Evolutionary conservation across 2,113 vertebrate species (phyloP), one percentile per base, ranked within the genome.

Genomic region (Pelobates fuscus): DNA sequence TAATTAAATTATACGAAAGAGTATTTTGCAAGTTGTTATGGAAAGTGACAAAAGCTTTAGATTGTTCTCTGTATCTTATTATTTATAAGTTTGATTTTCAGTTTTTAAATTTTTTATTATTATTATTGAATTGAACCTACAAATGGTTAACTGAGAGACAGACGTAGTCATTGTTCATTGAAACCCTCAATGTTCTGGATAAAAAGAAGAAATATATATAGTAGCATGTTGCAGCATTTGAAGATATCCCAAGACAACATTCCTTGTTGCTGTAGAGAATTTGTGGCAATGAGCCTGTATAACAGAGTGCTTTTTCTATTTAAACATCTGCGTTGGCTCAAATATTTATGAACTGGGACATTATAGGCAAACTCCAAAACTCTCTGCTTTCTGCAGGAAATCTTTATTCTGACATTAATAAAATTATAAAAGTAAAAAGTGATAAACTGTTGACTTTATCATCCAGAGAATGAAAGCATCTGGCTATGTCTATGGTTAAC

Each of bases 321-420:
- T 64, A 24, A 64, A 64, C 62, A 64, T 43, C 63, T 44, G 21
- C 46, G 63, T 66, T 25, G 32, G 41, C 23, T 46, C 23, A 26
- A 46, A 66, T 46, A 46, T 66, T 66, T 46, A 66, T 46, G 23
- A 18, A 23, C 23, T 46, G 20, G 37, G 23, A 65, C 20, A 25
- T 46, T 61, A 18, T 23, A 67, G 7, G 2, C 27, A 77, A 21
- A 32, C 26, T 29, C 41, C 27, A 55, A 27, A 46, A 10, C 18
- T 61, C 59, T 30, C 18, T 7, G 25, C 27, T 29, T 55, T 55
- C 30, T 66, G 44, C 25, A 20, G 4, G n/a, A 10, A 49, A 23
- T 20, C 14, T 49, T 49, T 49, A 49, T 49, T 8, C 52, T 55
- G 21, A 55, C 11, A 55, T 21, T 21, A 55, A 8, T 55, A 2